Evolutionary conservation across 1,140 invertebrate species (phyloP).

Genomic region (Cardiocondyla obscurior): DNA sequence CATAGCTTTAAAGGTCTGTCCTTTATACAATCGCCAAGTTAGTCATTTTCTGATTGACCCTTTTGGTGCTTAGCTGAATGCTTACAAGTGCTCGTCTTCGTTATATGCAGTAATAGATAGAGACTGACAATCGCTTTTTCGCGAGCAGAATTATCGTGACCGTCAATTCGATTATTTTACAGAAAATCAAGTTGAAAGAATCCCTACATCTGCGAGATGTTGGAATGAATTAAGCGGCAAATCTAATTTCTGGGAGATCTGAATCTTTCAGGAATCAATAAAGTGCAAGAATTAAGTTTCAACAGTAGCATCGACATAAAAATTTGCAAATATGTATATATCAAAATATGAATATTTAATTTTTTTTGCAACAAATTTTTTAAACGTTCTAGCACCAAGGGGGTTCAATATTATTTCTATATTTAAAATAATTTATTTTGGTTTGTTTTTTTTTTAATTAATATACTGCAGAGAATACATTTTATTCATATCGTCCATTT

Average conservation of each 20-base stretch:
- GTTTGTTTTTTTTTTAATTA: background rate
- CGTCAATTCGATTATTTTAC: background rate
- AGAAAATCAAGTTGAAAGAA: constrained; percentile 6
- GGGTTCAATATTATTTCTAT: constrained; percentile 8
- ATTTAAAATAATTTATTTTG: background rate
- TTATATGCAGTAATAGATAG: constrained; percentile 37
- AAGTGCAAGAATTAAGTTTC: background rate
- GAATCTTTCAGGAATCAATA: background rate
- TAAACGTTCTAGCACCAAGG: constrained; percentile 22
- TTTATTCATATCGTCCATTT: constrained; percentile 21
- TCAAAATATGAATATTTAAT: background rate
- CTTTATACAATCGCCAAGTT: constrained; percentile 76
- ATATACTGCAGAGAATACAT: constrained; percentile 27
- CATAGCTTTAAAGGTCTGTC: constrained; percentile 94
- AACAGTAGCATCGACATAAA: background rate
- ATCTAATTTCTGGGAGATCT: background rate
- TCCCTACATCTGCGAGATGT: background rate
- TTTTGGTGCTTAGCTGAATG: constrained; percentile 56
- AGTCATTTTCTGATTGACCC: constrained; percentile 59
- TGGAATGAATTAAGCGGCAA: background rate
- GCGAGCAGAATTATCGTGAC: background rate
- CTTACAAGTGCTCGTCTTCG: constrained; percentile 48
- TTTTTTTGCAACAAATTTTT: background rate
- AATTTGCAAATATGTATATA: background rate
- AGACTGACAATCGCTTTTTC: background rate